Percentiles rank a stretch among this genome's conserved stretches.
phyloP scores from a whole-genome alignment of 2,113 vertebrate genomes.

The Pluvialis apricaria region DNA sequence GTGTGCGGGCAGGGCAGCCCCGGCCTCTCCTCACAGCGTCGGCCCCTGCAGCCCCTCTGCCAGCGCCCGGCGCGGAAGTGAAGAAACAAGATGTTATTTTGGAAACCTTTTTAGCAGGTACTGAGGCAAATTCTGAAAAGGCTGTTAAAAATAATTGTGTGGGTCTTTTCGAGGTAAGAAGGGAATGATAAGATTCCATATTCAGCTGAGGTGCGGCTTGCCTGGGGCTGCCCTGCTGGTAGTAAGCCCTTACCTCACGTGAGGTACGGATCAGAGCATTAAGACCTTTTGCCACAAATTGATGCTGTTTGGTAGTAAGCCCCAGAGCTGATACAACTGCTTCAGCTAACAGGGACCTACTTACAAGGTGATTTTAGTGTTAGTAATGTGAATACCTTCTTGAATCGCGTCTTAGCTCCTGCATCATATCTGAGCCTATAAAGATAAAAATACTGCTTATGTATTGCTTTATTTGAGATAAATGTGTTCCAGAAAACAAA shows the following conservation, averaged over 20 bases:
- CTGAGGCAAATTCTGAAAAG: neutral
- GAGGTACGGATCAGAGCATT: neutral
- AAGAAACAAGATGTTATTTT: neutral
- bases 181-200: fast-evolving
- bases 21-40: neutral
- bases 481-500: constrained; percentile 12
- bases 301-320: neutral
- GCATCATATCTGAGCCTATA: neutral
- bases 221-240: neutral
- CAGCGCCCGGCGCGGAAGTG: fast-evolving
- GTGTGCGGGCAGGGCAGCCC: fast-evolving
- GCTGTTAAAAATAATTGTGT: neutral
- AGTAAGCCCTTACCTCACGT: fast-evolving
- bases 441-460: neutral
- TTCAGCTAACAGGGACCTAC: neutral
- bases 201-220: neutral
- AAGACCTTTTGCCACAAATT: neutral
- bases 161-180: neutral
- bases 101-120: neutral
- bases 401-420: neutral
- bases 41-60: too few relatives aligned
- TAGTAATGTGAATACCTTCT: neutral
- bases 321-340: neutral
- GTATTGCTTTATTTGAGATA: neutral
- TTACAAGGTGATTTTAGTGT: neutral